Conservation (phyloP, 2,888 invertebrate species). For the Macaria notata region DNA sequence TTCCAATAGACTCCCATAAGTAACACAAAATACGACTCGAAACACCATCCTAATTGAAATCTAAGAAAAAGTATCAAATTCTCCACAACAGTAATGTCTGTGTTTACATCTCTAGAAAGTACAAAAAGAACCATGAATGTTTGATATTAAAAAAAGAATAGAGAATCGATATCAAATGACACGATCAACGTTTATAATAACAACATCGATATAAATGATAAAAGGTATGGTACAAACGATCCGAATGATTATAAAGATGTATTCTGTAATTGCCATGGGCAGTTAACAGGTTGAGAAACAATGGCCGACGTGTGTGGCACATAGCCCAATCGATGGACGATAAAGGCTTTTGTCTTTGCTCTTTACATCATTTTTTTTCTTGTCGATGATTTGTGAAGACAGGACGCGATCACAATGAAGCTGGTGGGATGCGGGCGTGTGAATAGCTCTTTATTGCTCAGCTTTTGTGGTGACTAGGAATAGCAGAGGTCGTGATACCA, state of each 20-base stretch:
- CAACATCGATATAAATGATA: conserved; percentile 23
- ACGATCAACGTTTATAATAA: conserved; percentile 24
- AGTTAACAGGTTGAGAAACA: conserved; percentile 40
- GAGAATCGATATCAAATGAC: conserved; percentile 25
- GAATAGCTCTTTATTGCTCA: conserved; percentile 65
- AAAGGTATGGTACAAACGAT: conserved; percentile 26
- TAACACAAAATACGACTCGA: conserved; percentile 34
- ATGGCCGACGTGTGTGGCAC: conserved; percentile 59
- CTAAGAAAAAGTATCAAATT: conserved; percentile 40
- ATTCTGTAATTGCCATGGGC: conserved; percentile 54
- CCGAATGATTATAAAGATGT: conserved; percentile 53
- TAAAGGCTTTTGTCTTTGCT: conserved; percentile 70
- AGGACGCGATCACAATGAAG: conserved; percentile 71
- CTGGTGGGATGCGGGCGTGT: conserved; percentile 74
- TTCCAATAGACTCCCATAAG: conserved; percentile 40
- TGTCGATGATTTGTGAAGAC: conserved; percentile 75
- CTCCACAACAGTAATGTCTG: conserved; percentile 36
- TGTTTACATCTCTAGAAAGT: conserved; percentile 36
- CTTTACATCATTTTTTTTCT: conserved; percentile 53
- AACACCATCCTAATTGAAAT: conserved; percentile 31
- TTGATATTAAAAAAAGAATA: no score
- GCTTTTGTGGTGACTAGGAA: conserved; percentile 58
- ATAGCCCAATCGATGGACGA: conserved; percentile 63
- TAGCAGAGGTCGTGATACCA: conserved; percentile 1
- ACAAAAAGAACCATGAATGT: background rate